Base-by-base conservation (phyloP, 1,140 invertebrate species). In the Rhagoletis pomonella region DNA sequence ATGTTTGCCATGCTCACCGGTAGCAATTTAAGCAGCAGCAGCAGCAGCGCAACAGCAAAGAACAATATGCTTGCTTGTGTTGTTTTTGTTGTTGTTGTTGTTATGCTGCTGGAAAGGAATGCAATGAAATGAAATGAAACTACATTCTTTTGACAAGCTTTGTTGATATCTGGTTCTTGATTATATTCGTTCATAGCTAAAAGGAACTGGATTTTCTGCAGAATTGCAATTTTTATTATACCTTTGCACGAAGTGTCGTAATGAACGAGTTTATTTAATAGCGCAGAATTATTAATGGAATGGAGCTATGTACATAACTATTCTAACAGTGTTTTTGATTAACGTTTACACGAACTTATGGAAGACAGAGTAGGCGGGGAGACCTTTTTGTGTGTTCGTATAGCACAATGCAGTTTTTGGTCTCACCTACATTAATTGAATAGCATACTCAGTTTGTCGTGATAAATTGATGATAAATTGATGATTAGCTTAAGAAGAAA, bases 81-180 rank as follows among this genome's bases (percentile, higher is more conserved):
- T 69, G 69, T 73, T 47, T 29, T 29, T 29, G 29, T 29, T 29
- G 12, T 29, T 29, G 29, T 29, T 29, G 12, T n/a, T 77, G 12
- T 59, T 59, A 12, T 59, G 58, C 44, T 55, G 47, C 73, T 55
- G 19, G 17, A 4, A n/a, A n/a, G 44, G 73, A 81, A 81, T 81
- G 73, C 73, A 81, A 81, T 58, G 47, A 55, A 81, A 81, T 81
- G 73, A 81, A 81, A 81, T 81, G 73, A 81, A 81, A 81, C 73
- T 81, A n/a, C 73, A 81, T 81, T 81, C 73, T 55, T 81, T 7
- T 19, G 47, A 9, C 73, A 29, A 81, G 73, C 50, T 42, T 12
- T 81, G 58, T n/a, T 4, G 73, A 81, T 81, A 81, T 81, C 73
- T 50, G 73, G 73, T 81, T 81, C 73, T 39, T 29, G 60, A 62